Evolutionary conservation across 2,888 invertebrate species (phyloP).

Genomic region (Anodontia alba): DNA sequence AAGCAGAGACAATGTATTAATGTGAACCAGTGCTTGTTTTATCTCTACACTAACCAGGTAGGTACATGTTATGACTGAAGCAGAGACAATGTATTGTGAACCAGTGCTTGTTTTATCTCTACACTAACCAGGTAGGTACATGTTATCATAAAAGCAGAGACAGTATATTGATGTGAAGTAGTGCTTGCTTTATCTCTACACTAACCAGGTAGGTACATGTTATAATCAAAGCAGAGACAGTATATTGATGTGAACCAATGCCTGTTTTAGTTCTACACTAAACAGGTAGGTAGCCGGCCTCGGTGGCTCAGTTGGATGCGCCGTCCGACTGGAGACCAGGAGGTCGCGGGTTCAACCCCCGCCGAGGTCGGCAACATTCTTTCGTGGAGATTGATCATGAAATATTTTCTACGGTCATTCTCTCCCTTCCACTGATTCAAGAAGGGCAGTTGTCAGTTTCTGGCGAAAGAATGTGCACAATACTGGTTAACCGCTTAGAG

Average conservation of each 20-base stretch:
- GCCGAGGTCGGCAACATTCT: too few relatives aligned
- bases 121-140: constrained; percentile 92
- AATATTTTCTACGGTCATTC: too few relatives aligned
- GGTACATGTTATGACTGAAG: constrained; percentile 19
- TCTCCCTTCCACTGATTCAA: too few relatives aligned
- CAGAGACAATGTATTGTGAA: constrained; percentile 93
- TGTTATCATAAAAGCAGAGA: too few relatives aligned
- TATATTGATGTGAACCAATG: constrained; percentile 95
- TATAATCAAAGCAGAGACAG: constrained; percentile 92
- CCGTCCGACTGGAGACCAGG: too few relatives aligned
- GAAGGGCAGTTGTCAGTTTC: too few relatives aligned
- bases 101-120: constrained; percentile 94
- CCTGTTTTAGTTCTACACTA: constrained; percentile 93
- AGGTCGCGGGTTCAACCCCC: too few relatives aligned
- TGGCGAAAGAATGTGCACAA: too few relatives aligned
- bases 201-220: constrained; percentile 90
- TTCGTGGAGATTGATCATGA: too few relatives aligned
- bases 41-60: constrained; percentile 94
- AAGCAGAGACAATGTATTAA: constrained; percentile 92
- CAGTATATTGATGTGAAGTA: constrained; percentile 94
- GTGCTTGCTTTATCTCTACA: constrained; percentile 94
- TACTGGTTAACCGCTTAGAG: too few relatives aligned
- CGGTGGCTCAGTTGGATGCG: too few relatives aligned
- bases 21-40: constrained; percentile 95
- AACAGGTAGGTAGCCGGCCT: constrained; percentile 91